Evolutionary conservation across 1,140 invertebrate species (phyloP), one percentile per base, ranked within the genome.

Genomic region (Dolichoris vasculosae): DNA sequence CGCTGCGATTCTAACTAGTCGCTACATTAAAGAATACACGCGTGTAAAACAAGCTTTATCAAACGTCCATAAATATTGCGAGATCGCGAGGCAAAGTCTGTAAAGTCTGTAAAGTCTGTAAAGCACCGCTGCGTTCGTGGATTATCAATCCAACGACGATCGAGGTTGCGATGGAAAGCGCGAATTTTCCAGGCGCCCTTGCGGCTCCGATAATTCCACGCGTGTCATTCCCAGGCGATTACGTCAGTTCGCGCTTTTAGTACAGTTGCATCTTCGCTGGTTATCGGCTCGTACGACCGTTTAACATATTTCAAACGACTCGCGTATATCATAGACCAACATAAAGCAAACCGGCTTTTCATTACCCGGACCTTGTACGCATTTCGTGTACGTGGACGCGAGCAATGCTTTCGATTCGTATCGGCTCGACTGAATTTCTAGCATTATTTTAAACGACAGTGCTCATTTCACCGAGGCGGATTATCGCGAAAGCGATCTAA

Each of bases 281-380:
- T 38, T 75, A 7, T 6, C 23, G 15, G 75, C 40, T 26, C 26
- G 23, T 13, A 15, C 55, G 63, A 51, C 79, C 64, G 23, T 64
- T 79, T 81, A 69, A 51, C 43, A 51, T 48, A 81, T 35, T 67
- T 38, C 32, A 76, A 51, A 20, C 71, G 38, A 43, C 20, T 40
- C 71, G 35, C 20, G 40, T 17, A 13, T n/a, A 11, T 4, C 71
- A 26, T 55, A 46, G 13, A 32, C 51, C 30, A n/a, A n/a, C n/a
- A n/a, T n/a, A n/a, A n/a, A n/a, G 43, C 26, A 13, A 11, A 20
- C 32, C 64, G 46, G 30, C 67, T 71, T 43, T 82, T 73, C 64
- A 69, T 55, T 48, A 71, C 55, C 15, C 43, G 35, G 11, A 71
- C 79, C 79, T 82, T 82, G 79, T 82, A 51, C 79, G 79, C 63